Conservation (phyloP, 2,888 invertebrate genomes). For the Pristionchus maxplancki region DNA sequence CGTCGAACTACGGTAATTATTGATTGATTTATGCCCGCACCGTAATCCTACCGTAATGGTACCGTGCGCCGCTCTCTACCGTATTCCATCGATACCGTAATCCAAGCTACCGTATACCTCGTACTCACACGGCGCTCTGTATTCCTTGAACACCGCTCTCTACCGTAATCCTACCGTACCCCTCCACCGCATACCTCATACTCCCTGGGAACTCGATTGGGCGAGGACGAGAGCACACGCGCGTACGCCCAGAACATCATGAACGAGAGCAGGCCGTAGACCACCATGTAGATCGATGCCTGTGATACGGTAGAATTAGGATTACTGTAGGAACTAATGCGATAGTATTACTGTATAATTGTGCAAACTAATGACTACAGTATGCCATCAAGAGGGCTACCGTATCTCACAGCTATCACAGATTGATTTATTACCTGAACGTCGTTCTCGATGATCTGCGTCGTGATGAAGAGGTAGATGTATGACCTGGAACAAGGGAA, state of each 20-base stretch:
- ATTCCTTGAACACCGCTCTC: too few relatives aligned
- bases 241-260: constrained; percentile 41
- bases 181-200: constrained; percentile 12
- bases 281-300: constrained; percentile 23
- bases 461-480: neutral
- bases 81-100: neutral
- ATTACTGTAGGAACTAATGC: neutral
- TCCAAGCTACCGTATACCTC: neutral
- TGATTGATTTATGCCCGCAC: neutral
- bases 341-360: too few relatives aligned
- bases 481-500: neutral
- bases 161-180: neutral
- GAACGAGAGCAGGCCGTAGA: constrained; percentile 37
- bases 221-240: neutral
- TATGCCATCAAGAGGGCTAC: neutral
- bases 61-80: neutral
- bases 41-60: neutral
- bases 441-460: neutral
- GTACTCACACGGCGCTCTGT: too few relatives aligned
- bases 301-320: neutral
- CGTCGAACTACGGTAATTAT: neutral
- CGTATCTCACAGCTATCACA: neutral
- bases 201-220: neutral
- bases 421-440: constrained; percentile 20
- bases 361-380: neutral